Evolutionary conservation across 2,113 vertebrate species (phyloP), one percentile per base, ranked within the genome.

Genomic region (Cichladusa arquata): DNA sequence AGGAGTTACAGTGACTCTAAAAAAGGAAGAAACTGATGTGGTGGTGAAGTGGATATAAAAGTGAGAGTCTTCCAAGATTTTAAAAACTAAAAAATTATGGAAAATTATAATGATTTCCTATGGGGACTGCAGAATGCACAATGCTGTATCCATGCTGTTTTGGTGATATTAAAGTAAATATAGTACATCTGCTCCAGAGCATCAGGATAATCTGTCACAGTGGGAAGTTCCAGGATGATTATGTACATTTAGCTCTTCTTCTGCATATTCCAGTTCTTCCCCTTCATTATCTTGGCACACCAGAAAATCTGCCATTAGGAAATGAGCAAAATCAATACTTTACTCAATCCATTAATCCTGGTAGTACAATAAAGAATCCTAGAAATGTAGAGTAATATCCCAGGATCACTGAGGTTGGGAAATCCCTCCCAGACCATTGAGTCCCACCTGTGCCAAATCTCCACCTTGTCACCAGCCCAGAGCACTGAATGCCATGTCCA

Each of bases 91-190:
- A 95, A 93, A 65, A 74, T 26, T 74, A 92, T 29, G 79, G 81
- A 65, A 96, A 96, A 96, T 81, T 9, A n/a, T 81, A 45, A 79
- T 76, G 14, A 83, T 96, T 96, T 98, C 97, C 90, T 86, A 8
- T 45, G 40, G 79, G 88, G 71, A 93, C 51, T 18, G 33, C 92
- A 11, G 66, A 87, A 88, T 62, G 76, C 45, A 83, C 83, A 90
- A 40, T 1, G 19, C 70, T 83, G 89, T 82, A 95, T 94, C 66
- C 96, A 84, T 95, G 96, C 97, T 97, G 97, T 48, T 97, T 91
- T 58, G 44, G 86, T 92, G 93, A 96, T 95, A 97, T 97, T 98
- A 96, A 97, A 97, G 96, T 96, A 96, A 98, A 97, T 96, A 97
- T 92, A 96, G 91, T 93, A 69, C 95, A 97, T 97, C 95, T 98